Conservation (phyloP, 2,113 vertebrate species). For the Aphyosemion australe region DNA sequence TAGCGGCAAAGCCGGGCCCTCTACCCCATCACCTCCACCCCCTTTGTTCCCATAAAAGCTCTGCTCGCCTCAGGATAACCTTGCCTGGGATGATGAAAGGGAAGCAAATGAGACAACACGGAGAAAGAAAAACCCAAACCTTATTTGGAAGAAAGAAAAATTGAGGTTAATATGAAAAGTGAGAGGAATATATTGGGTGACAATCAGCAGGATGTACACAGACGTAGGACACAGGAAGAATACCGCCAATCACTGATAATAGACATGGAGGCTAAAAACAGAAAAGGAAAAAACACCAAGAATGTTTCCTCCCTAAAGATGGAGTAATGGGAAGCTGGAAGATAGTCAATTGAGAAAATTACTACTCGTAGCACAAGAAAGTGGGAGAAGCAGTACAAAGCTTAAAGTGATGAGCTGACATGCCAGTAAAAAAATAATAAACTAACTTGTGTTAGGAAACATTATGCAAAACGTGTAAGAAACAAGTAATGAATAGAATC, state of each 20-base stretch:
- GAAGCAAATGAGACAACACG: conserved; percentile 67
- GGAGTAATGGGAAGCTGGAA: conserved; percentile 55
- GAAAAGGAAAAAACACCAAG: conserved; percentile 25
- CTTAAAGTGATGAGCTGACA: conserved; percentile 62
- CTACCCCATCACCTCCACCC: conserved; percentile 31
- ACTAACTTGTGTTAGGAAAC: conserved; percentile 34
- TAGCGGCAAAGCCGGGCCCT: conserved; percentile 44
- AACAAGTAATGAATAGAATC: neutral
- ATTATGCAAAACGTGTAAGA: neutral
- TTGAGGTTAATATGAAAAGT: conserved; percentile 58
- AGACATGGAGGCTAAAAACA: neutral
- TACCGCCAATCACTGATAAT: conserved; percentile 15
- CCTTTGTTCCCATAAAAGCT: conserved; percentile 65
- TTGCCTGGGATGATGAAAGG: conserved; percentile 77
- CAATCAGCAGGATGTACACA: neutral
- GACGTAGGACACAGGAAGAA: neutral
- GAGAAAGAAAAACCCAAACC: conserved; percentile 60
- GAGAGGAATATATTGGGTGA: conserved; percentile 23
- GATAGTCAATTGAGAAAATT: conserved; percentile 62
- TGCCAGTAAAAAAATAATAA: conserved; percentile 20
- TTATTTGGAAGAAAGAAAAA: conserved; percentile 62
- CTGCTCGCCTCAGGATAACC: conserved; percentile 74
- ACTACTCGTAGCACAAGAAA: conserved; percentile 51
- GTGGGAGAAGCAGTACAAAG: conserved; percentile 41
- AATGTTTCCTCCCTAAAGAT: conserved; percentile 22